Conservation (phyloP, 2,113 vertebrate species). For the Pheucticus melanocephalus region DNA sequence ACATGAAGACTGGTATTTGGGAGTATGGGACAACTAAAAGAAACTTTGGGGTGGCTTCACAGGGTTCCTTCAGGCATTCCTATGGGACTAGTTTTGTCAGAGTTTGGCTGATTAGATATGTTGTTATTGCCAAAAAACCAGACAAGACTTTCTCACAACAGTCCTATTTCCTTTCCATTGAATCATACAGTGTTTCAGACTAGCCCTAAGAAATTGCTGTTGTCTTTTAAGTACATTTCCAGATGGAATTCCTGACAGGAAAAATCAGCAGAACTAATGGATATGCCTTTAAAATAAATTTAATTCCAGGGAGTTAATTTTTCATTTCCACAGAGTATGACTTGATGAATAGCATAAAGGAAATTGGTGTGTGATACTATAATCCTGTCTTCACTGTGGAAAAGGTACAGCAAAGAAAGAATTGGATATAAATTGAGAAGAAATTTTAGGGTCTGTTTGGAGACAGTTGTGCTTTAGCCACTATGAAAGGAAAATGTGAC, state of each 20-base stretch:
- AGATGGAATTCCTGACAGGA: conserved; percentile 25
- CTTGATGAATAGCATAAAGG: neutral
- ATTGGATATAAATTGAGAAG: neutral
- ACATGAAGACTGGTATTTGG: neutral
- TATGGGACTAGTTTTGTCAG: neutral
- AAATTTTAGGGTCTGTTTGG: neutral
- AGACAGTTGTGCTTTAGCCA: neutral
- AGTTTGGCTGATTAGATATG: neutral
- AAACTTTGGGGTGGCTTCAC: neutral
- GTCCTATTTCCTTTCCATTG: conserved; percentile 29
- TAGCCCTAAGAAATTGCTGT: neutral
- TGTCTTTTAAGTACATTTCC: conserved; percentile 30
- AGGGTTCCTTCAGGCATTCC: neutral
- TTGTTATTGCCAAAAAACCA: neutral
- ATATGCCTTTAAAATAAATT: conserved; percentile 10
- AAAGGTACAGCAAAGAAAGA: neutral
- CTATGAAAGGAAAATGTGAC: neutral
- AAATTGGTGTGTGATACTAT: neutral
- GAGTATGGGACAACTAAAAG: neutral
- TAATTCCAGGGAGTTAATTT: conserved; percentile 21
- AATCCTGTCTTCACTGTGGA: neutral
- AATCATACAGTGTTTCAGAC: neutral
- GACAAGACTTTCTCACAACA: conserved; percentile 1
- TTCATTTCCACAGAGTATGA: neutral
- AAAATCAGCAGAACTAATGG: conserved; percentile 18